Evolutionary conservation across 2,797 vertebrate genomes (phyloP).

Genomic region (Rhodeus uyekii): DNA sequence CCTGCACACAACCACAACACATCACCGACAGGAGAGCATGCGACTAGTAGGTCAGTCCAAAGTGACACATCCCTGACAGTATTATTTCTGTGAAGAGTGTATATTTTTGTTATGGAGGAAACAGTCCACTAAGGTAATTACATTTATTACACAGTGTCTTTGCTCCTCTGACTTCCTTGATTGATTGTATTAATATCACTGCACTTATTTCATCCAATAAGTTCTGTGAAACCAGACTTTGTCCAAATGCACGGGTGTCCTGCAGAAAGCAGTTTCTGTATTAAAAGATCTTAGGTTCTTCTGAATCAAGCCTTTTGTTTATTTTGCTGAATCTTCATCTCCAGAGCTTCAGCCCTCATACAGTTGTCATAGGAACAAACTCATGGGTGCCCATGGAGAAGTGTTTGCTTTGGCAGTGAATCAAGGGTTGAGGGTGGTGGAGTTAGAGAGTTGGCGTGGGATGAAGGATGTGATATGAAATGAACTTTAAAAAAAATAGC

Average conservation of each 20-base stretch:
- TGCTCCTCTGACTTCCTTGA: constrained; percentile 65
- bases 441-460: constrained; percentile 65
- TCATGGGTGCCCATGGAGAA: constrained; percentile 65
- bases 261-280: constrained; percentile 70
- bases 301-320: constrained; percentile 85
- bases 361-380: constrained; percentile 72
- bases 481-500: constrained; percentile 64
- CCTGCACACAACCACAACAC: too few species aligned
- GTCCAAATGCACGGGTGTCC: constrained; percentile 55
- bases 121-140: constrained; percentile 65
- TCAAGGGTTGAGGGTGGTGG: constrained; percentile 71
- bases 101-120: constrained; percentile 49
- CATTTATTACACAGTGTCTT: constrained; percentile 67
- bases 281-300: constrained; percentile 61
- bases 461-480: constrained; percentile 65
- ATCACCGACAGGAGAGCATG: too few species aligned
- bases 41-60: too few species aligned
- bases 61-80: too few species aligned
- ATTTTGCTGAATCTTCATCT: constrained; percentile 73
- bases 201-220: constrained; percentile 71
- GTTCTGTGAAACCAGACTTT: constrained; percentile 59
- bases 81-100: not conserved
- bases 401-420: constrained; percentile 82
- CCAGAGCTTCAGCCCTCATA: constrained; percentile 67
- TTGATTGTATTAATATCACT: constrained; percentile 78